Evolutionary conservation across 2,888 invertebrate species (phyloP).

Genomic region (Andrena haemorrhoa): DNA sequence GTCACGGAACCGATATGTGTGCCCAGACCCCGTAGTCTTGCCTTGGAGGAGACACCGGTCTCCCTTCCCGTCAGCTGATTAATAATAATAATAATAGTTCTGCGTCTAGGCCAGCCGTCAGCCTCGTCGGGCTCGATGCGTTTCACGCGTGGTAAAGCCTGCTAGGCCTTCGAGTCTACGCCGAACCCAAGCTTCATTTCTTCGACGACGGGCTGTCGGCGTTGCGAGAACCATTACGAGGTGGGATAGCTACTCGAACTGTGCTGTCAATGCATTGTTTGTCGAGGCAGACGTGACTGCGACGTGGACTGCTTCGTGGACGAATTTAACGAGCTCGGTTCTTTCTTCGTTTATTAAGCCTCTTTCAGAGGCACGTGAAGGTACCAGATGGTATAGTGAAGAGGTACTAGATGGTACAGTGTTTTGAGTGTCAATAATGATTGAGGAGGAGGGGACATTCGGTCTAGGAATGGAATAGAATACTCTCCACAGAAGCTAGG

Average conservation of each 20-base stretch:
- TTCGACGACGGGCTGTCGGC: slow-evolving; percentile 13
- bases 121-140: slow-evolving; percentile 20
- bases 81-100: not conserved
- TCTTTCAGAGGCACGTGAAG: too few species aligned
- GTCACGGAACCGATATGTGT: too few species aligned
- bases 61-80: too few species aligned
- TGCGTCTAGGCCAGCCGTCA: slow-evolving; percentile 20
- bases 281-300: not conserved
- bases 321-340: not conserved
- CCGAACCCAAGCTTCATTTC: slow-evolving; percentile 13
- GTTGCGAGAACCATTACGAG: slow-evolving; percentile 34
- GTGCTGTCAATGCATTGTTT: slow-evolving; percentile 15
- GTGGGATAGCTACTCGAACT: not conserved
- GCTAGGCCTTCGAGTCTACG: slow-evolving; percentile 25
- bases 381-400: too few species aligned
- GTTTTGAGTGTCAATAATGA: too few species aligned
- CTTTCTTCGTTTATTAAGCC: not conserved
- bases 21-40: too few species aligned
- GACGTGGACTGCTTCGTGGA: not conserved
- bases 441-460: too few species aligned
- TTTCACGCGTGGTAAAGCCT: slow-evolving; percentile 32
- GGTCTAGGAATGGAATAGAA: too few species aligned
- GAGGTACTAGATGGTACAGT: too few species aligned
- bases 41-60: too few species aligned
- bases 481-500: too few species aligned